Evolutionary conservation across 2,113 vertebrate species (phyloP).

Genomic region (Zosterops japonicus): DNA sequence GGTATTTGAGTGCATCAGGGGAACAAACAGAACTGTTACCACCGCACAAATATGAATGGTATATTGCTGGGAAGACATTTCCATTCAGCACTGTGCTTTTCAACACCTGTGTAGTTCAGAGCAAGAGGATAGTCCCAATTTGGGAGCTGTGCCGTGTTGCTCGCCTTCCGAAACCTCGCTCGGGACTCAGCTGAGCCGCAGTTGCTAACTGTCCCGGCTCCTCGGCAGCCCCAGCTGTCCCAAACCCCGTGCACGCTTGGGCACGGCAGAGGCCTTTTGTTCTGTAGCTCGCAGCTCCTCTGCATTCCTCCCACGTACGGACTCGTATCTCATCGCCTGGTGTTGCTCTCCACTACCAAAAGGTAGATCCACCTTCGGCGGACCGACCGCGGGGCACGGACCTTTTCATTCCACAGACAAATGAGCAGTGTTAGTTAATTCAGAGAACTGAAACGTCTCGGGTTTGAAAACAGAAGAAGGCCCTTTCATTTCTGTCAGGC

Average conservation of each 20-base stretch:
- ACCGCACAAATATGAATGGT: accelerated
- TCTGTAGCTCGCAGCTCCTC: neutral
- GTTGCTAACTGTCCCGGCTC: accelerated
- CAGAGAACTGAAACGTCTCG: neutral
- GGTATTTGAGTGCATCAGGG: neutral
- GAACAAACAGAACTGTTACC: neutral
- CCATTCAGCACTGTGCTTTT: neutral
- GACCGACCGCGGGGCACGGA: neutral
- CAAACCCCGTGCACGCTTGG: neutral
- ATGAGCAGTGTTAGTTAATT: neutral
- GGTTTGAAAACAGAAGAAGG: neutral
- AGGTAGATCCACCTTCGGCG: neutral
- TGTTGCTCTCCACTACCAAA: neutral
- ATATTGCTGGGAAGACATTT: neutral
- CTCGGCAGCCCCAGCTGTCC: neutral
- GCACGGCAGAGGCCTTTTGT: neutral
- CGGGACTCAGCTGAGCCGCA: accelerated
- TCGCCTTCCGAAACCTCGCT: accelerated
- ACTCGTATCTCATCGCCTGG: neutral
- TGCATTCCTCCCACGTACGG: constrained; percentile 28
- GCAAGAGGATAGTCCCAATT: accelerated
- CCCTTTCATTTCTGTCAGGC: neutral
- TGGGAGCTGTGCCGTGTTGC: accelerated
- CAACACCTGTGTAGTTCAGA: neutral
- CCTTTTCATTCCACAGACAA: neutral